Evolutionary conservation across 2,113 vertebrate species (phyloP), one percentile per base, ranked within the genome.

Genomic region (Paradisaea rubra): DNA sequence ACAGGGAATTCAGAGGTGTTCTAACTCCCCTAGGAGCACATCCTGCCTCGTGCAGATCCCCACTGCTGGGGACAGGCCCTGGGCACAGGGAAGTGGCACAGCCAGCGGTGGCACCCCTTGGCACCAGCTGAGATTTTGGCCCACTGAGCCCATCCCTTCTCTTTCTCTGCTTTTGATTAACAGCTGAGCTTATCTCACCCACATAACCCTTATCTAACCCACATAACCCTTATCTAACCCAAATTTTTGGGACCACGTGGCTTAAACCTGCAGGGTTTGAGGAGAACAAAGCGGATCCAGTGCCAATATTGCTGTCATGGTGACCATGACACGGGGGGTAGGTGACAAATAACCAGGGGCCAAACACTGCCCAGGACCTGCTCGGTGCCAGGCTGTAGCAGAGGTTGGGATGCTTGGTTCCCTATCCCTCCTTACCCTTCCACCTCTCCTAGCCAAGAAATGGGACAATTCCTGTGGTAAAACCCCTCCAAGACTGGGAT

Each of bases 341-440:
- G 60, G 64, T 78, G 77, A 57, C 24, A 74, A 73, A 61, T 2
- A 49, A 54, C n/a, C 45, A 25, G 49, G 4, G 25, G 15, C 22
- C 49, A 86, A 76, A 56, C 3, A 2, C 13, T 64, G 71, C 15
- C 24, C 56, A 35, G 71, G 47, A 61, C 2, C 21, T 9, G 14
- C 9, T 2, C 0, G 2, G 35, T n/a, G 35, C 6, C 25, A n/a
- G 56, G 35, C 61, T 74, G 33, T 20, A 6, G n/a, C 1, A 0
- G 39, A 28, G 27, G 12, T 0, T 50, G 81, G 57, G 22, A 35
- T 25, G n/a, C 21, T 71, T 4, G 0, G 21, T 17, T 35, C 84
- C 56, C 37, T 57, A 2, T 0, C 11, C 25, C 33, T 61, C 7
- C 19, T 33, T 10, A 30, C 19, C 42, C 13, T 65, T 47, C 49